Evolutionary conservation across 2,797 vertebrate species (phyloP), one percentile per base, ranked within the genome.

Genomic region (Erpetoichthys calabaricus): DNA sequence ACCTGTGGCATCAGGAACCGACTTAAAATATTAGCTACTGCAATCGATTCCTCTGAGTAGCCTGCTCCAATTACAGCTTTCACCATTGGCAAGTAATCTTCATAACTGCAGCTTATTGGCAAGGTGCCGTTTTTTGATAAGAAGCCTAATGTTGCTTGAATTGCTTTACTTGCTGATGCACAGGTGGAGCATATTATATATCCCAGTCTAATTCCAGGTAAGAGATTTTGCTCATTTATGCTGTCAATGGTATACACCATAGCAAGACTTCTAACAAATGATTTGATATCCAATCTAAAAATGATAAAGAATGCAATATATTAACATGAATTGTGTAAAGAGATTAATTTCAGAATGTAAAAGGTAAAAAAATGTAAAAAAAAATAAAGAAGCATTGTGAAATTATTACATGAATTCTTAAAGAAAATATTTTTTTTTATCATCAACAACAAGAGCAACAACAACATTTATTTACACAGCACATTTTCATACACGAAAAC

Each of bases 1-100:
- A 81, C 79, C 45, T 78, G 68, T 43, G 79, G 77, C 8, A 83
- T 55, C 76, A 80, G 70, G 59, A 73, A 73, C 5, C 79, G 55
- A 25, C 68, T 74, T 3, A 82, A 67, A 53, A 81, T 63, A 53
- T 64, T 63, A 57, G 80, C 75, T 50, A 80, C 57, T 10, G 67
- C 65, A 3, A 80, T 63, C 7, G 76, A 72, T 10, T 69, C 64
- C 61, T 79, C 76, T 0, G 80, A 83, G 63, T 69, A 74, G 1
- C 55, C 55, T 1, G 69, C 63, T 8, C 79, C 79, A 25, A 80
- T 59, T 7, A 83, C 62, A 2, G 63, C 64, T 64, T 81, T 83
- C 7, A 79, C 64, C 4, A 6, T 4, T 3, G 41, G 53, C 6
- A 73, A 67, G 44, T 58, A 62, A 2, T 72, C 10, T 0, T 56